phyloP scores from a whole-genome alignment of 2,797 vertebrate genomes.

The Notoglanidium macrostoma region DNA sequence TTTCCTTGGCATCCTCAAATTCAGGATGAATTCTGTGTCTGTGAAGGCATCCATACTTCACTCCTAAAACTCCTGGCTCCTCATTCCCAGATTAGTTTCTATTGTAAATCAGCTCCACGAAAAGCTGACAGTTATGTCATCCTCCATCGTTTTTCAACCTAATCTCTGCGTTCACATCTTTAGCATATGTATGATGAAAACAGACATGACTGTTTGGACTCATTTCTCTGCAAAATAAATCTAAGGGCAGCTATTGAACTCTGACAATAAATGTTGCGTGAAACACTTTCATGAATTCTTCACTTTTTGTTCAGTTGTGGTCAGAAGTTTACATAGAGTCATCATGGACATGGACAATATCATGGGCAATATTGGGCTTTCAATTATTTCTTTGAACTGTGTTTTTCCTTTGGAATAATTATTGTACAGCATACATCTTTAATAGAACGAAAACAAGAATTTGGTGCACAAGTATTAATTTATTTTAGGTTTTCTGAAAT shows the following conservation, averaged over 20 bases:
- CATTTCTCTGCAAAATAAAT: not conserved
- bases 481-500: too few relatives aligned
- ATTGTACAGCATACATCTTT: too few relatives aligned
- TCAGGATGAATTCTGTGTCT: constrained; percentile 16
- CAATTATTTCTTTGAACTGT: too few relatives aligned
- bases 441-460: too few relatives aligned
- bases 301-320: too few relatives aligned
- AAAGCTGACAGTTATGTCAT: not conserved
- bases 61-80: constrained; percentile 22
- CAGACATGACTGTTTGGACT: not conserved
- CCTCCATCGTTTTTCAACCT: not conserved
- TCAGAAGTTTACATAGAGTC: too few relatives aligned
- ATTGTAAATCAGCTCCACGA: not conserved
- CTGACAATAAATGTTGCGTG: too few relatives aligned
- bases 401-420: too few relatives aligned
- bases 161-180: not conserved
- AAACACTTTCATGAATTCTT: too few relatives aligned
- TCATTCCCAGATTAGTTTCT: not conserved
- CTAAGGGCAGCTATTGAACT: not conserved
- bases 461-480: too few relatives aligned
- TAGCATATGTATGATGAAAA: not conserved
- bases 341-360: too few relatives aligned
- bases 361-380: too few relatives aligned
- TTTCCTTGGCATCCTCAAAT: not conserved
- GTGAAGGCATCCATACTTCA: not conserved